These are phyloP conservation scores for Epirrita christyi DNA, from an alignment of 2,888 invertebrate genomes.

Conservation along the genomic window DNA sequence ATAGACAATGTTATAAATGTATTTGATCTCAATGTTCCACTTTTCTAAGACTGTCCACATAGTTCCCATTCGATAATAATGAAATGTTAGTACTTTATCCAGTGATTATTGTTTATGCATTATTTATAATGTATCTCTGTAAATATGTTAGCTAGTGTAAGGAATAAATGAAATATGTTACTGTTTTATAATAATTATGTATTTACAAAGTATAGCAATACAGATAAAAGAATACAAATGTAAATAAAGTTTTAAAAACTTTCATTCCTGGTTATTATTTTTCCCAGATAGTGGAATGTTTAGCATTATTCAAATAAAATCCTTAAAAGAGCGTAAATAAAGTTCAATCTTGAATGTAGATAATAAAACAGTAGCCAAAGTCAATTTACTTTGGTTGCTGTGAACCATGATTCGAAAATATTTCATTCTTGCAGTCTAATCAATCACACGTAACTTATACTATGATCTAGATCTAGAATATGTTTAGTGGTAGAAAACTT, in stretches of 20 bases:
- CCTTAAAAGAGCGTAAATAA: not conserved
- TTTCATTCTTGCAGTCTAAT: too few species aligned
- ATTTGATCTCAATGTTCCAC: conserved; percentile 29
- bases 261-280: conserved; percentile 17
- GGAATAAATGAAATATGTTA: conserved; percentile 19
- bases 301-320: conserved; percentile 1
- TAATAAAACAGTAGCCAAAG: too few species aligned
- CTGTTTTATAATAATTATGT: conserved; percentile 21
- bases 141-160: conserved; percentile 13
- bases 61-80: conserved; percentile 20
- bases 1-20: not conserved
- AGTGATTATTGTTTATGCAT: not conserved
- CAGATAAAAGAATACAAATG: conserved; percentile 9
- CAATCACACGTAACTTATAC: too few species aligned
- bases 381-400: too few species aligned
- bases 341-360: too few species aligned
- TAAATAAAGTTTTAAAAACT: conserved; percentile 24
- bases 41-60: conserved; percentile 28
- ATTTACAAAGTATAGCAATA: conserved; percentile 25
- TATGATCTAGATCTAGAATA: too few species aligned
- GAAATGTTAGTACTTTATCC: not conserved
- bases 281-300: not conserved
- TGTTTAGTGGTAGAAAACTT: too few species aligned
- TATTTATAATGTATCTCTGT: not conserved
- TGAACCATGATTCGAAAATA: too few species aligned